Evolutionary conservation across 2,888 invertebrate species (phyloP), one percentile per base, ranked within the genome.

Genomic region (Hydroisotoma schaefferi): DNA sequence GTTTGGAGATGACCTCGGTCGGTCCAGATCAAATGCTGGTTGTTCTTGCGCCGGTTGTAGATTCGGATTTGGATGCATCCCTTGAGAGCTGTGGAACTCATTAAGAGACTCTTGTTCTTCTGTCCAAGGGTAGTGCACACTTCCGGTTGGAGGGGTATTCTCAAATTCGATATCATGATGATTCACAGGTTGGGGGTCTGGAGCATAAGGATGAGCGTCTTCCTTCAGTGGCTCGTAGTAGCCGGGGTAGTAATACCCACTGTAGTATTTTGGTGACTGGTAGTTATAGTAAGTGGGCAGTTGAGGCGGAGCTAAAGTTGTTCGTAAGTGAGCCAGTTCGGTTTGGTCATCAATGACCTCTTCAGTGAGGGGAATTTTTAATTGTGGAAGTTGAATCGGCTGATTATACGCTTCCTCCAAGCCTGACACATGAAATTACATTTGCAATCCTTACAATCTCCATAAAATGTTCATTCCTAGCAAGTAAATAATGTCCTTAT

Each of bases 281-380:
- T 65, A 63, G n/a, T 63, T 57, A 38, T 67, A 66, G 33, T 63
- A 63, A 10, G 54, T 64, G 6, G 69, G 67, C 3, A 71, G 55
- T 23, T 40, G 22, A 4, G 71, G 63, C 12, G 69, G 60, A 5
- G 67, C 1, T 26, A 61, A 15, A 1, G 56, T 59, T 27, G 53
- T 29, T 10, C 33, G 33, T 8, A 10, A 10, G 43, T 5, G 20
- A 4, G 40, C n/a, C n/a, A 15, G n/a, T 10, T 33, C 15, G 6
- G 33, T 33, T 33, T 6, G 33, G 15, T 56, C 22, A 20, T 26
- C 8, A 28, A 8, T 23, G 6, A 29, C 43, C 3, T 26, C 49
- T 12, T 29, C 47, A n/a, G 29, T 33, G 1, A 20, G 0, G 1
- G 65, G 61, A 15, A 69, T 43, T 43, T 58, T 57, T 22, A 56